A percentile compares a stretch with the other conserved stretches of the same genome.
Evolutionary conservation across 92 coral and sea anemone species (phyloP).

Genomic region (Siderastrea siderea): DNA sequence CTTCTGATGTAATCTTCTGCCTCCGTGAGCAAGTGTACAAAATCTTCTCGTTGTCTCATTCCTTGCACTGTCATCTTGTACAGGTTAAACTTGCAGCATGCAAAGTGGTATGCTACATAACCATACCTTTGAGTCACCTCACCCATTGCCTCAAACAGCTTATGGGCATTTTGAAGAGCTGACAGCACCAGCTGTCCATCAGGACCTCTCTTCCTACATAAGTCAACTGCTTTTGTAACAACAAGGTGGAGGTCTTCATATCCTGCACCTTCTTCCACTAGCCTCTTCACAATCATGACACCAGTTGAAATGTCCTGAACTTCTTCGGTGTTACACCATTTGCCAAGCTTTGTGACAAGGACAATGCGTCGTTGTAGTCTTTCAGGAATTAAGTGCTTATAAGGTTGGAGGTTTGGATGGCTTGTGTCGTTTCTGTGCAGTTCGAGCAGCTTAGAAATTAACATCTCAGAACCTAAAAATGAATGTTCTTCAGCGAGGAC

Average conservation of each 20-base stretch:
- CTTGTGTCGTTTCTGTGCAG: constrained; percentile 43
- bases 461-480: constrained; percentile 27
- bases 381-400: constrained; percentile 19
- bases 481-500: constrained; percentile 41
- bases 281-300: constrained; percentile 42
- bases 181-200: constrained; percentile 12
- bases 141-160: constrained; percentile 85
- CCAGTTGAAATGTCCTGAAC: constrained; percentile 55
- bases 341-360: constrained; percentile 44
- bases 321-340: constrained; percentile 45
- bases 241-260: constrained; percentile 58
- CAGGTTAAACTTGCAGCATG: constrained; percentile 65
- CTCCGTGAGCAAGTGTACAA: constrained; percentile 50
- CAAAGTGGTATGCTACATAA: constrained; percentile 70
- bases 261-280: constrained; percentile 69
- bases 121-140: constrained; percentile 56
- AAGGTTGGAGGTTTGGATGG: constrained; percentile 56
- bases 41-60: constrained; percentile 11
- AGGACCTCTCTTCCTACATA: constrained; percentile 23
- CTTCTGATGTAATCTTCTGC: constrained; percentile 64
- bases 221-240: constrained; percentile 34
- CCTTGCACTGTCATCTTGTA: constrained; percentile 11
- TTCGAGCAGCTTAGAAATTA: constrained; percentile 64
- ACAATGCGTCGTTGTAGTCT: constrained; percentile 45
- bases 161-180: constrained; percentile 73